A percentile compares a stretch with the other conserved stretches of the same genome.
phyloP scores from a whole-genome alignment of 2,113 vertebrate genomes.

The Tringa solitaria region DNA sequence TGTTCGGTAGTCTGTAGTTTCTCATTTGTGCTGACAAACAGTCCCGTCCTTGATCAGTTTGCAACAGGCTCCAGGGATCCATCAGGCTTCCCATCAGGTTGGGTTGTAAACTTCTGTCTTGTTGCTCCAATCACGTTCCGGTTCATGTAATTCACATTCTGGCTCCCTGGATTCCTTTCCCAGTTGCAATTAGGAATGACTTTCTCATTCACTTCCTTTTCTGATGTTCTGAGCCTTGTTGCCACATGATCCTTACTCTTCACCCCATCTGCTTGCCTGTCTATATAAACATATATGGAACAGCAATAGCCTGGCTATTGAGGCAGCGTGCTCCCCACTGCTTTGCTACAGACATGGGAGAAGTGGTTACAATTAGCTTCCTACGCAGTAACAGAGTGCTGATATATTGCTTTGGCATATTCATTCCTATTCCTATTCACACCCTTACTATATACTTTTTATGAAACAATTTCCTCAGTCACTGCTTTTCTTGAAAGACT shows the following conservation, averaged over 20 bases:
- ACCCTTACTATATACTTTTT: background rate
- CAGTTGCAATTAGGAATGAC: background rate
- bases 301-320: background rate
- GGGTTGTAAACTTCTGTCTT: background rate
- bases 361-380: background rate
- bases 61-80: background rate
- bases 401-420: background rate
- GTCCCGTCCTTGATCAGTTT: background rate
- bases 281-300: background rate
- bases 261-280: background rate
- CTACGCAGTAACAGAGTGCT: background rate
- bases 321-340: background rate
- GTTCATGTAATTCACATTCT: background rate
- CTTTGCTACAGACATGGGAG: background rate
- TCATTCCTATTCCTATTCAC: background rate
- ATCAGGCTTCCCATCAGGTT: background rate
- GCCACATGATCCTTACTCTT: background rate
- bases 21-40: slow-evolving; percentile 3
- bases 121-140: rapidly evolving
- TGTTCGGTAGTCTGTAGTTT: background rate
- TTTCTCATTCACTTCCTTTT: background rate
- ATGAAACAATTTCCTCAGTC: background rate
- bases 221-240: background rate
- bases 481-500: background rate
- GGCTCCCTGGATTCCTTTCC: background rate